Conservation (phyloP, 2,797 vertebrate species). For the Capromys pilorides region DNA sequence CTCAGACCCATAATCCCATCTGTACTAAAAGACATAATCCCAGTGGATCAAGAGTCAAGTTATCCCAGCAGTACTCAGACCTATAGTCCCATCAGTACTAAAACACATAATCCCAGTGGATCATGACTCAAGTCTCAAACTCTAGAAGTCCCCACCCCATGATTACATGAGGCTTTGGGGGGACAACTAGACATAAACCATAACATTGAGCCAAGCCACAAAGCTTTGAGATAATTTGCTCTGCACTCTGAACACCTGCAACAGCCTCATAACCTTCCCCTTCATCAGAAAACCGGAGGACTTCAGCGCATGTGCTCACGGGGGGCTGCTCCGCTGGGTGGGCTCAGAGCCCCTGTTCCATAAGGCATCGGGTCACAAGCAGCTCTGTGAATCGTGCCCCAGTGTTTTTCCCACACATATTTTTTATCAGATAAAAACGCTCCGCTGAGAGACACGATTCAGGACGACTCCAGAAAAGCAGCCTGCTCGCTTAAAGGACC, state of each 20-base stretch:
- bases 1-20: too few relatives aligned
- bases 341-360: not conserved
- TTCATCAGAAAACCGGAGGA: not conserved
- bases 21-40: too few relatives aligned
- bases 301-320: not conserved
- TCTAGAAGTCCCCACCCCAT: too few relatives aligned
- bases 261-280: not conserved
- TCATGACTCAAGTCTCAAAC: too few relatives aligned
- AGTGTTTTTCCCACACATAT: not conserved
- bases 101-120: too few relatives aligned
- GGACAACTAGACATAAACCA: too few relatives aligned
- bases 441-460: not conserved
- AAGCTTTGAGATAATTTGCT: not conserved
- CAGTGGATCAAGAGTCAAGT: too few relatives aligned
- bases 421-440: not conserved
- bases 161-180: too few relatives aligned
- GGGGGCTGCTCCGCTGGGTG: not conserved
- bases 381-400: too few relatives aligned
- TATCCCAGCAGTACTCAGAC: too few relatives aligned
- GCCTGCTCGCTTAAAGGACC: too few relatives aligned
- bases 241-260: not conserved
- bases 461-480: not conserved
- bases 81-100: too few relatives aligned
- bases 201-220: not conserved
- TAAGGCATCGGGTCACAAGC: not conserved